Percentiles rank a stretch among this genome's conserved stretches.
phyloP scores from a whole-genome alignment of 2,888 invertebrate genomes.

The Oscheius sp. region DNA sequence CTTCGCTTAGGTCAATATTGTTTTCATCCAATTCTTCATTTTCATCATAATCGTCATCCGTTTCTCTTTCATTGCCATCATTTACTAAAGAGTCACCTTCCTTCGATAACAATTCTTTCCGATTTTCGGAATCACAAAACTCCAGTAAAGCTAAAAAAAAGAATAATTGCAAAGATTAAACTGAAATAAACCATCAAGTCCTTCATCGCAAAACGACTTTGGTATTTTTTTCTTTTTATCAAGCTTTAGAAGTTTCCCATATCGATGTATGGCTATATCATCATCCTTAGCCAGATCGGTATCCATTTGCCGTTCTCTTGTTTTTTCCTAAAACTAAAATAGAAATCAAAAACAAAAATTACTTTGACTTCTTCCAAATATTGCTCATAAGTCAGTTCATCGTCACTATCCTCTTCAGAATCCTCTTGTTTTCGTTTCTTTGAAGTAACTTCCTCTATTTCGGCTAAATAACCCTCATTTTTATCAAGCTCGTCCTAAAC shows the following conservation, averaged over 20 bases:
- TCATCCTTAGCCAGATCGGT: slow-evolving; percentile 16
- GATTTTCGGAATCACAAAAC: slow-evolving; percentile 34
- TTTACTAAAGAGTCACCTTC: slow-evolving; percentile 28
- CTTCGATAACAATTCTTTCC: slow-evolving; percentile 29
- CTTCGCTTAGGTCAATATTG: slow-evolving; percentile 29
- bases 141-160: slow-evolving; percentile 31
- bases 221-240: slow-evolving; percentile 34
- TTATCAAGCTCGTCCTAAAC: not conserved
- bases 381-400: slow-evolving; percentile 47
- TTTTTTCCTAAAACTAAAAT: slow-evolving; percentile 7
- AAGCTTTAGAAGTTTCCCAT: slow-evolving; percentile 21
- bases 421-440: slow-evolving; percentile 32
- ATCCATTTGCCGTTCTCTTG: slow-evolving; percentile 12
- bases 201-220: slow-evolving; percentile 39
- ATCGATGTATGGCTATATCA: slow-evolving; percentile 25
- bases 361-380: slow-evolving; percentile 48
- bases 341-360: not conserved
- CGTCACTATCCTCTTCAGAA: slow-evolving; percentile 39
- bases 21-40: slow-evolving; percentile 24
- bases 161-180: too few relatives aligned
- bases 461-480: not conserved
- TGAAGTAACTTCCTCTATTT: not conserved
- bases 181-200: slow-evolving; percentile 51
- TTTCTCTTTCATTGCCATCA: not conserved
- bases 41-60: slow-evolving; percentile 2